Base-by-base conservation (phyloP, 2,113 vertebrate genomes). In the Saguinus midas region DNA sequence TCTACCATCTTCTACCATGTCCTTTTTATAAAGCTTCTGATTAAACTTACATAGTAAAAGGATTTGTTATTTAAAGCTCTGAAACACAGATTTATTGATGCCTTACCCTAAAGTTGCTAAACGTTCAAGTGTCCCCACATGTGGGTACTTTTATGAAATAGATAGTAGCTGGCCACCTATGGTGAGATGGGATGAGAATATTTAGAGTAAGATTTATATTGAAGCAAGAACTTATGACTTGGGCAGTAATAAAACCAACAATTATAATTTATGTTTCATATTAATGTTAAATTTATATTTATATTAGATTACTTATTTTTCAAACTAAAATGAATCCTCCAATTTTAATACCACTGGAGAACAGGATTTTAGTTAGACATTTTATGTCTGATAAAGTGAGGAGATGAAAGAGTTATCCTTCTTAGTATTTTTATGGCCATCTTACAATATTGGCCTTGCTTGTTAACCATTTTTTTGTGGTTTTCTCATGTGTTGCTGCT, bases 1-100 rank as follows among this genome's bases (percentile, higher is more conserved):
- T 35, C n/a, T 21, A 6, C 72, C 1, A 0, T 50, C 1, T 8
- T 37, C 35, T 20, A 8, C 64, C 0, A 2, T 16, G 35, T n/a
- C 58, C 1, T 73, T 52, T 75, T 45, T 43, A 8, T 40, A 17
- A 75, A 58, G 45, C 68, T 43, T 52, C 52, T 79, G 57, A 37
- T 45, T 25, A 48, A 73, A 57, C 23, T 45, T n/a, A 40, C 32
- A 37, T 85, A 8, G 16, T 14, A 37, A 43, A 82, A 27, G n/a
- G 17, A 1, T 58, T 45, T 35, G 4, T 0, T 35, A n/a, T 66
- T 76, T 14, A 52, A 23, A 68, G 52, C 55, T 86, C 37, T 57
- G 45, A 32, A 8, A 43, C 25, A 32, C 13, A 61, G 23, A 37
- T 45, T 72, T 84, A 5, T 25, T 18, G 57, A 20, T 35, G 12